phyloP scores from a whole-genome alignment of 53 echinoderm and acorn worm genomes.

The Astropecten irregularis region DNA sequence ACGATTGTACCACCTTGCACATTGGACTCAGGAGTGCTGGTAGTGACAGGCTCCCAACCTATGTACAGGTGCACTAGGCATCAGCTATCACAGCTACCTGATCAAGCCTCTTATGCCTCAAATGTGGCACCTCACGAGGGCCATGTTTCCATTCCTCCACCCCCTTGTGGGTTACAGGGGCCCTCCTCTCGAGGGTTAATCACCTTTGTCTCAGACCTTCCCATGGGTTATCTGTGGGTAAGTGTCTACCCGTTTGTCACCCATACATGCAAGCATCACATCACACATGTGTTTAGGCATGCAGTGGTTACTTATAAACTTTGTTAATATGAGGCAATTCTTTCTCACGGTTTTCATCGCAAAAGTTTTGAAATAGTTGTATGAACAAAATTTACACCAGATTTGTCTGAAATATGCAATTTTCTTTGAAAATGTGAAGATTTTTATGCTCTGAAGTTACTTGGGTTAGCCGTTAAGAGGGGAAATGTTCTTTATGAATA shows the following conservation, averaged over 20 bases:
- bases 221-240: slow-evolving; percentile 52
- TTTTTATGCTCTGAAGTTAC: too few relatives aligned
- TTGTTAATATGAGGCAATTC: not conserved
- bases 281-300: not conserved
- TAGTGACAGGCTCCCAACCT: slow-evolving; percentile 70
- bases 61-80: slow-evolving; percentile 60
- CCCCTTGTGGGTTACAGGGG: slow-evolving; percentile 43
- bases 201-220: slow-evolving; percentile 84
- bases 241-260: slow-evolving; percentile 54
- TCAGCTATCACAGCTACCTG: slow-evolving; percentile 11
- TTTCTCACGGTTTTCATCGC: not conserved
- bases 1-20: slow-evolving; percentile 72
- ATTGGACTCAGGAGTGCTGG: slow-evolving; percentile 73
- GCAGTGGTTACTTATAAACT: not conserved
- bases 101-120: slow-evolving; percentile 58
- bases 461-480: not conserved
- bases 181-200: slow-evolving; percentile 52
- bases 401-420: too few relatives aligned
- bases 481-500: slow-evolving; percentile 24
- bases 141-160: slow-evolving; percentile 64
- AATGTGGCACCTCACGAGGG: slow-evolving; percentile 45
- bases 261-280: slow-evolving; percentile 79
- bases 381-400: too few relatives aligned
- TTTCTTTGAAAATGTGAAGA: too few relatives aligned
- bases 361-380: too few relatives aligned